phyloP scores from a whole-genome alignment of 2,113 vertebrate genomes.

The Rhineura floridana region DNA sequence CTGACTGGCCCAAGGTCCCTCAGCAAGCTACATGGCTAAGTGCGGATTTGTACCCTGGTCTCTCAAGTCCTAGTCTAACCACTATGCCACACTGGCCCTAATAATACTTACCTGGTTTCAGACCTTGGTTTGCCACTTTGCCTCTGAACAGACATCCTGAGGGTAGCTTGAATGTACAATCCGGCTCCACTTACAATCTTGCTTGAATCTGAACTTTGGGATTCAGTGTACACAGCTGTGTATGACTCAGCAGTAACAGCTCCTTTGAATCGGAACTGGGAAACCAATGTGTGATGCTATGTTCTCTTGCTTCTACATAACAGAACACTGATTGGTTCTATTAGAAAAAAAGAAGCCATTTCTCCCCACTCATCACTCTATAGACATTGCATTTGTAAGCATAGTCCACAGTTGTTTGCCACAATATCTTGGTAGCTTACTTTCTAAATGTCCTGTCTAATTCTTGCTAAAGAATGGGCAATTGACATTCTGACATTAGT shows the following conservation, averaged over 20 bases:
- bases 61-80: too few relatives aligned
- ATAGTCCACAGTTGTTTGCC: neutral
- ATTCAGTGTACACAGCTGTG: neutral
- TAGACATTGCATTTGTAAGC: neutral
- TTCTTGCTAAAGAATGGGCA: constrained; percentile 24
- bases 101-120: too few relatives aligned
- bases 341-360: neutral
- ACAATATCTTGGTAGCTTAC: neutral
- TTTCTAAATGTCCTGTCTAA: constrained; percentile 17
- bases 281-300: neutral
- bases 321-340: neutral
- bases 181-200: neutral
- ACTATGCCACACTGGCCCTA: too few relatives aligned
- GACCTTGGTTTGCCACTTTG: neutral
- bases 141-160: neutral
- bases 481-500: constrained; percentile 49
- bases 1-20: too few relatives aligned
- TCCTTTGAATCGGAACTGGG: too few relatives aligned
- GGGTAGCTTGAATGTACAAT: neutral
- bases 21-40: too few relatives aligned
- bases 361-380: neutral
- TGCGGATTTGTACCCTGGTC: too few relatives aligned
- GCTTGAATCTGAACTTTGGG: neutral
- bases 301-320: neutral
- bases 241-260: neutral